Conservation (phyloP, 2,888 invertebrate genomes). For the Stenichneumon culpator region DNA sequence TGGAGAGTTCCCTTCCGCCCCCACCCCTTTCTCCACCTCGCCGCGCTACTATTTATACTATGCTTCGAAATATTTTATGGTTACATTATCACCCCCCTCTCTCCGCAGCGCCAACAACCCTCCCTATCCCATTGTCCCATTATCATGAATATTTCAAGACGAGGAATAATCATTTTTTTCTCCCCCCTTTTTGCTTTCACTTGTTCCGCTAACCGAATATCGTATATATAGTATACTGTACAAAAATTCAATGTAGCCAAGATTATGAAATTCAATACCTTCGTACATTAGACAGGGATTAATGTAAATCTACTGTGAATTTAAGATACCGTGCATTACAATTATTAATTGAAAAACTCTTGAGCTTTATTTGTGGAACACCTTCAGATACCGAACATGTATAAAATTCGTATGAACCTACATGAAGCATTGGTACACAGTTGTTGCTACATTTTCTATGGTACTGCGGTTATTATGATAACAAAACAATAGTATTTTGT, state of each 20-base stretch:
- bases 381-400: too few relatives aligned
- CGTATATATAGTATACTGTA: slow-evolving; percentile 20
- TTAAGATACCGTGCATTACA: too few relatives aligned
- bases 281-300: background rate
- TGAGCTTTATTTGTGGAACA: too few relatives aligned
- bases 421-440: too few relatives aligned
- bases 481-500: slow-evolving; percentile 31
- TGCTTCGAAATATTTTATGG: slow-evolving; percentile 62
- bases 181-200: slow-evolving; percentile 18
- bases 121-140: slow-evolving; percentile 23
- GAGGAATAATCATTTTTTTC: slow-evolving; percentile 61
- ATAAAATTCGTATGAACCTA: too few relatives aligned
- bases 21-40: background rate
- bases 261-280: background rate
- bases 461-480: too few relatives aligned
- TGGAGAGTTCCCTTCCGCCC: background rate
- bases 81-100: slow-evolving; percentile 51
- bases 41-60: slow-evolving; percentile 39
- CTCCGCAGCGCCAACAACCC: slow-evolving; percentile 3
- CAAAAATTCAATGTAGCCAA: background rate
- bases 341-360: too few relatives aligned
- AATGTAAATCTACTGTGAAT: too few relatives aligned
- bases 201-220: slow-evolving; percentile 40
- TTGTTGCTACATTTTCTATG: too few relatives aligned
- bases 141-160: slow-evolving; percentile 66